These are phyloP conservation scores for Gasteruption jaculator DNA, from an alignment of 2,888 invertebrate genomes.

Conservation along the genomic window DNA sequence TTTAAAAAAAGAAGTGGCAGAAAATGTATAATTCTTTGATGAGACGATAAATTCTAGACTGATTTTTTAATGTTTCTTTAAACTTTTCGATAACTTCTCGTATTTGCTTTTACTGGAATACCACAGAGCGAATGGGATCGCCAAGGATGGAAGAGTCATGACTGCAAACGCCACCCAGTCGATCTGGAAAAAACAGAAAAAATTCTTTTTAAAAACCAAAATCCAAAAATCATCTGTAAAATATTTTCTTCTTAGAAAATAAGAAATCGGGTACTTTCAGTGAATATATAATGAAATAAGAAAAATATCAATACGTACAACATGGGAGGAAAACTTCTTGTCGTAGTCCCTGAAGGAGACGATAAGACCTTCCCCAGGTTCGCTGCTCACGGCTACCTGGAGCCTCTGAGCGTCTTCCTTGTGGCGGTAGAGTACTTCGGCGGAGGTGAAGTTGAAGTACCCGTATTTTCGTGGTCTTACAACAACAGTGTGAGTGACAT, in stretches of 20 bases:
- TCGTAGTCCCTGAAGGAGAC: slow-evolving; percentile 90
- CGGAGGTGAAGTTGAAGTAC: slow-evolving; percentile 95
- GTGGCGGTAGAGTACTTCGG: slow-evolving; percentile 83
- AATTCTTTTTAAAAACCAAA: neutral
- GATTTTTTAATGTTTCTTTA: slow-evolving; percentile 58
- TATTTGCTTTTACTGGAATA: slow-evolving; percentile 93
- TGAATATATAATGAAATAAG: neutral
- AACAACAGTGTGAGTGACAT: slow-evolving; percentile 90
- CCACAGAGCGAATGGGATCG: slow-evolving; percentile 93
- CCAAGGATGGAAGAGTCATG: slow-evolving; percentile 92
- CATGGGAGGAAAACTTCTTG: slow-evolving; percentile 94
- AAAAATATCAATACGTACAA: slow-evolving; percentile 55
- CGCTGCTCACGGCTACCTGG: slow-evolving; percentile 64
- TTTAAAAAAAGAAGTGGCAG: slow-evolving; percentile 31
- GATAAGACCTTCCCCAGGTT: slow-evolving; percentile 94
- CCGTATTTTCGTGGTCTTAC: slow-evolving; percentile 86
- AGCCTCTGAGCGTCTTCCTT: slow-evolving; percentile 77
- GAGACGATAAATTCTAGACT: neutral
- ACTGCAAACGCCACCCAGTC: slow-evolving; percentile 97
- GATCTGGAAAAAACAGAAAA: slow-evolving; percentile 52
- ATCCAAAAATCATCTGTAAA: slow-evolving; percentile 5
- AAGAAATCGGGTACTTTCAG: neutral
- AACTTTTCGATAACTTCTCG: slow-evolving; percentile 68
- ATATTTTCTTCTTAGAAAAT: slow-evolving; percentile 5
- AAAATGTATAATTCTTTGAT: slow-evolving; percentile 11